Percentiles rank a stretch among this genome's conserved stretches.
Conservation (phyloP, 2,113 vertebrate genomes). For the Hystrix cristata region DNA sequence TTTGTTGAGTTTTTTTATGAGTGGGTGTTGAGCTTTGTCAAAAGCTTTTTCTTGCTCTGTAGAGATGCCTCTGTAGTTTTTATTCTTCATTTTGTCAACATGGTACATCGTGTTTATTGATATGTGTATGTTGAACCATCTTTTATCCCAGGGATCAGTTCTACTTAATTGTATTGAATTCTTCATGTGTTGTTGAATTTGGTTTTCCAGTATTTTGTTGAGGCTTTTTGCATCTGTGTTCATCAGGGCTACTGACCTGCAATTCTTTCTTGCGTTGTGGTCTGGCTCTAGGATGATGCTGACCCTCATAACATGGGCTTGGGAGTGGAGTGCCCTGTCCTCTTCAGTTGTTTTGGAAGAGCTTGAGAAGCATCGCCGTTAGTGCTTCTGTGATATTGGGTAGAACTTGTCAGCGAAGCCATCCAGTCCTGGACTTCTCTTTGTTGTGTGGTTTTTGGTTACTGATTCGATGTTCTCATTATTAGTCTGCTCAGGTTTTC, state of each 20-base stretch:
- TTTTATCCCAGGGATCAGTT: not conserved
- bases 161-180: not conserved
- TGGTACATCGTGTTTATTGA: not conserved
- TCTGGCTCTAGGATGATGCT: not conserved
- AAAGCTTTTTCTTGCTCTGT: not conserved
- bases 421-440: not conserved
- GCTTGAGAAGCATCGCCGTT: not conserved
- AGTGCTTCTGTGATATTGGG: not conserved
- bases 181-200: not conserved
- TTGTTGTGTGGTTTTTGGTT: not conserved
- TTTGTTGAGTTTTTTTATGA: not conserved
- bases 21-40: not conserved
- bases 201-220: not conserved
- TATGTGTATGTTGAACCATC: too few relatives aligned
- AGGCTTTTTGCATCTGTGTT: not conserved
- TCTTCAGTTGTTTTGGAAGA: not conserved
- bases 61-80: not conserved
- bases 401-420: not conserved
- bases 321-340: not conserved
- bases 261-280: not conserved
- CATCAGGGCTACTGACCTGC: not conserved
- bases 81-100: not conserved
- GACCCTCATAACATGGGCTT: not conserved
- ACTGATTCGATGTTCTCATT: too few relatives aligned
- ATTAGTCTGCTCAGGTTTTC: not conserved